Evolutionary conservation across 2,113 vertebrate genomes (phyloP).

Genomic region (Menura novaehollandiae): DNA sequence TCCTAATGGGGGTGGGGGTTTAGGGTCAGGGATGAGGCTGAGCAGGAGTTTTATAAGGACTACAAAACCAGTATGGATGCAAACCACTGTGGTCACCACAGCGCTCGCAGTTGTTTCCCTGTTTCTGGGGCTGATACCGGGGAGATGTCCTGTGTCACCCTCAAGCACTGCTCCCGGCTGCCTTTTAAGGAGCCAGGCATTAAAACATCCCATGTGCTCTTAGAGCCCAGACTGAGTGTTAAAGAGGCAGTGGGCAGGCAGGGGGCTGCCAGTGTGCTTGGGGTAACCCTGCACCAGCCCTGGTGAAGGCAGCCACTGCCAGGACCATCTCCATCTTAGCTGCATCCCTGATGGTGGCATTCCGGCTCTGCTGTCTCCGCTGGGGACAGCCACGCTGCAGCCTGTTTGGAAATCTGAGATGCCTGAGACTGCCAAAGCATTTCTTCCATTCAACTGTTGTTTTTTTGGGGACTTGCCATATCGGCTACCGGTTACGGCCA

Average conservation of each 20-base stretch:
- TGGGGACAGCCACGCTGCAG: not conserved
- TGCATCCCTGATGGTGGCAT: not conserved
- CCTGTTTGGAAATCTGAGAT: not conserved
- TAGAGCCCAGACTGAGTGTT: not conserved
- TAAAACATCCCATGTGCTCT: not conserved
- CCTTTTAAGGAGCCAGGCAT: not conserved
- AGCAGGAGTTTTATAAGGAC: not conserved
- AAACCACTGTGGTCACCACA: accelerated
- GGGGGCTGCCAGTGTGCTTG: not conserved
- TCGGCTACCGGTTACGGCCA: not conserved
- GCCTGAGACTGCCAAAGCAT: not conserved
- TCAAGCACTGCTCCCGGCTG: not conserved
- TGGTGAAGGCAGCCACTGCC: not conserved
- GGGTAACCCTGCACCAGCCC: not conserved
- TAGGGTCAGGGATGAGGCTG: not conserved
- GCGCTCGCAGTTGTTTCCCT: accelerated
- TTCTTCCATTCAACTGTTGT: not conserved
- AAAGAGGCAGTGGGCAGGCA: not conserved
- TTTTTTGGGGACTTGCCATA: not conserved
- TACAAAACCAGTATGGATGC: not conserved
- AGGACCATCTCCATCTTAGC: not conserved
- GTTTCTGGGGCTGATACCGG: not conserved
- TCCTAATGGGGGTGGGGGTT: accelerated
- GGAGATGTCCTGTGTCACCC: not conserved
- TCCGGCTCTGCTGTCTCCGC: accelerated